Conservation (phyloP, 2,888 invertebrate genomes). For the Phrixothrix hirtus region DNA sequence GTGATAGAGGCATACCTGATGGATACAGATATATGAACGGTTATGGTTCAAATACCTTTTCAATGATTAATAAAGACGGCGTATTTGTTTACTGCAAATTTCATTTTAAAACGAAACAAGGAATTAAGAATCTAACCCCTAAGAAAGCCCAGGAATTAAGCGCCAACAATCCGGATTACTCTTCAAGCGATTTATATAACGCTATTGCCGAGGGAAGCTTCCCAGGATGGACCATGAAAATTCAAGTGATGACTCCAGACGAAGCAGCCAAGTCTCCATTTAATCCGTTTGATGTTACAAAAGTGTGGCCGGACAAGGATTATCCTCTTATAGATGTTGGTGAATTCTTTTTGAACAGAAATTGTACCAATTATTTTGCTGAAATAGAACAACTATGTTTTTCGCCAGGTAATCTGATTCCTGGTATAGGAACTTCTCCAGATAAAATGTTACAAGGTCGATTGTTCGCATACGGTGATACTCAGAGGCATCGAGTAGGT, state of each 20-base stretch:
- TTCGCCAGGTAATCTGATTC: conserved; percentile 85
- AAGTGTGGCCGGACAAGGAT: conserved; percentile 87
- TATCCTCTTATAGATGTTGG: conserved; percentile 90
- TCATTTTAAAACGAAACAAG: conserved; percentile 91
- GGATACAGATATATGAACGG: conserved; percentile 94
- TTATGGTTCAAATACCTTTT: conserved; percentile 93
- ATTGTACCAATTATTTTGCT: conserved; percentile 90
- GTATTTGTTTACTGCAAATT: conserved; percentile 84
- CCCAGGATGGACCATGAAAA: conserved; percentile 79
- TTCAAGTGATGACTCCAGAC: conserved; percentile 85
- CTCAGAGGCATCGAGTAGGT: conserved; percentile 89
- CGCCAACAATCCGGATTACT: conserved; percentile 84
- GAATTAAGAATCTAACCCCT: conserved; percentile 76
- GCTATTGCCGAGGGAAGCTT: conserved; percentile 75
- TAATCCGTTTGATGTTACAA: conserved; percentile 94
- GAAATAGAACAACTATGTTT: conserved; percentile 94
- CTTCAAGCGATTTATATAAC: conserved; percentile 87
- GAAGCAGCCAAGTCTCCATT: conserved; percentile 78
- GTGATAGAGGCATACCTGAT: conserved; percentile 92
- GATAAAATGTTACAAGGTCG: conserved; percentile 93
- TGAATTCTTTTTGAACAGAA: conserved; percentile 80
- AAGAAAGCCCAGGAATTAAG: conserved; percentile 72
- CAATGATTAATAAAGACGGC: conserved; percentile 78
- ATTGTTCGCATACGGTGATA: conserved; percentile 87
- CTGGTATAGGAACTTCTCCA: conserved; percentile 91